phyloP scores from a whole-genome alignment of 2,797 vertebrate species.

The Acrossocheilus fasciatus region DNA sequence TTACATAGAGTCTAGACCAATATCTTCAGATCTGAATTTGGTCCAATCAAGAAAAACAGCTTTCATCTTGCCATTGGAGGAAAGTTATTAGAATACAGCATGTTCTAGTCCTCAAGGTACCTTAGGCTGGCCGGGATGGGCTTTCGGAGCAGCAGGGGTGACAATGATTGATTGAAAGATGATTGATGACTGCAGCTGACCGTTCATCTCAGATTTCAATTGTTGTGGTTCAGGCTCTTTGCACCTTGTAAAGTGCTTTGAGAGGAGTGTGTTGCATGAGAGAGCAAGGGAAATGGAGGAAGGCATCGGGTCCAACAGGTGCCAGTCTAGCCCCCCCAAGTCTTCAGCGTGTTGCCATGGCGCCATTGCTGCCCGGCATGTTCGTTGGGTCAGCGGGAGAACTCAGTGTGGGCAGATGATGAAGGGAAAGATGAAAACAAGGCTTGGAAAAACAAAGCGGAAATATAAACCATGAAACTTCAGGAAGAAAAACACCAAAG shows the following conservation, averaged over 20 bases:
- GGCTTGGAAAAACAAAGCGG: constrained; percentile 12
- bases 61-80: background rate
- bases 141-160: constrained; percentile 54
- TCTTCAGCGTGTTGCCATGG: constrained; percentile 52
- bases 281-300: constrained; percentile 52
- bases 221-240: constrained; percentile 77
- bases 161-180: constrained; percentile 80
- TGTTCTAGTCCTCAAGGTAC: constrained; percentile 50
- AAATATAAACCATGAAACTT: background rate
- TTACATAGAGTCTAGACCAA: background rate
- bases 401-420: background rate
- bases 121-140: background rate
- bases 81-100: background rate
- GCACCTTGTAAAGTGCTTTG: constrained; percentile 83
- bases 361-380: constrained; percentile 59
- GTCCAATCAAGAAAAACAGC: background rate
- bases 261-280: constrained; percentile 67
- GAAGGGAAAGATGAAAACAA: constrained; percentile 47
- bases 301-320: constrained; percentile 73
- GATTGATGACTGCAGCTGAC: constrained; percentile 84
- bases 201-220: constrained; percentile 77
- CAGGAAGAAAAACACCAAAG: background rate
- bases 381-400: constrained; percentile 66
- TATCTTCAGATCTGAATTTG: background rate
- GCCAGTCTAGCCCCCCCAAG: constrained; percentile 56